Conservation (phyloP, 2,113 vertebrate species). For the Cyrtonyx montezumae region DNA sequence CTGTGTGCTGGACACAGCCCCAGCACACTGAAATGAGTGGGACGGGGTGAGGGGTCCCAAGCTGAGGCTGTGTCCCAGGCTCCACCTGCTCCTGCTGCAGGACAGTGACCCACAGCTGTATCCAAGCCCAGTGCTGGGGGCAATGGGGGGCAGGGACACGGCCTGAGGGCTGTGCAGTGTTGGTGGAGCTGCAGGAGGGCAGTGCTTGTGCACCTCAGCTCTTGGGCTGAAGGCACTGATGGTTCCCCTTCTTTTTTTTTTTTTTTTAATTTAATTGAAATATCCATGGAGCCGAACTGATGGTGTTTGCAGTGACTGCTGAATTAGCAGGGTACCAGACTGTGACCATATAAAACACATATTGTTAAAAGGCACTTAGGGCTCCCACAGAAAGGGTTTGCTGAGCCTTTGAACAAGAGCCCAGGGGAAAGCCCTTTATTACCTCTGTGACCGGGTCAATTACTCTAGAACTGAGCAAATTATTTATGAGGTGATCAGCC, state of each 20-base stretch:
- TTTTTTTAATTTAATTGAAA: neutral
- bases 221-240: rapidly evolving
- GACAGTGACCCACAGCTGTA: neutral
- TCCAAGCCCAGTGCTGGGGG: neutral
- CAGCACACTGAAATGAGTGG: neutral
- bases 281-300: neutral
- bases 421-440: conserved; percentile 45
- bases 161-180: neutral
- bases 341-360: conserved; percentile 9
- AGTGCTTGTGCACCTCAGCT: too few relatives aligned
- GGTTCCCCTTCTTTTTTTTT: rapidly evolving
- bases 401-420: conserved; percentile 27
- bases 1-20: too few relatives aligned
- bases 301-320: neutral
- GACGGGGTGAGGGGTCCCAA: neutral
- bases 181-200: neutral
- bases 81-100: neutral
- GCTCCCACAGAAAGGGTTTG: neutral
- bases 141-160: neutral
- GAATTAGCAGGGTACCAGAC: neutral
- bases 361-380: conserved; percentile 54
- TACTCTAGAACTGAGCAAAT: conserved; percentile 45
- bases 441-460: conserved; percentile 41
- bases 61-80: neutral
- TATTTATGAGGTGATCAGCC: conserved; percentile 41